Evolutionary conservation across 1,140 invertebrate species (phyloP).

Genomic region (Habropoda laboriosa): DNA sequence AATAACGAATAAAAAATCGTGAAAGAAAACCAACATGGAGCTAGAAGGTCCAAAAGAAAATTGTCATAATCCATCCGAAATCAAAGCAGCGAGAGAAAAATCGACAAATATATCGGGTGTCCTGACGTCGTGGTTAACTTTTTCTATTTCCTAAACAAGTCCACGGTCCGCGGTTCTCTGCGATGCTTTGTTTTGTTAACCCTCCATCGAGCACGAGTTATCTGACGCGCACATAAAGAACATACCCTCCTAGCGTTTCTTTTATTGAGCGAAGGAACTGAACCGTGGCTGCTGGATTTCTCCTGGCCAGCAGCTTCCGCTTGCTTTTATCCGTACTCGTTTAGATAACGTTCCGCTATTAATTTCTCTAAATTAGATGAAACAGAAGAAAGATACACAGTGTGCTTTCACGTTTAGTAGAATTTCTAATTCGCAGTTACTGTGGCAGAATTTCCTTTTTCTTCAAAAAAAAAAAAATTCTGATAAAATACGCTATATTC

Average conservation of each 20-base stretch:
- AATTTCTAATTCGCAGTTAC: not conserved
- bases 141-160: slow-evolving; percentile 49
- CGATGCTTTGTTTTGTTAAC: slow-evolving; percentile 33
- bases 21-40: not conserved
- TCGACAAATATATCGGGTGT: slow-evolving; percentile 35
- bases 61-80: not conserved
- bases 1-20: not conserved
- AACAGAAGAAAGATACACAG: not conserved
- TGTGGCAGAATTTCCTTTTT: not conserved
- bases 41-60: not conserved
- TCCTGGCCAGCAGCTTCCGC: not conserved
- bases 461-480: too few species aligned
- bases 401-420: not conserved
- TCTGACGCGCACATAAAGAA: slow-evolving; percentile 26
- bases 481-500: too few species aligned
- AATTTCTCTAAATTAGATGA: slow-evolving; percentile 17
- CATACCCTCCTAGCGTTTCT: slow-evolving; percentile 10
- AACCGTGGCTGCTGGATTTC: slow-evolving; percentile 9
- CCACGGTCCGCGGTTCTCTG: slow-evolving; percentile 5
- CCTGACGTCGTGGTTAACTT: slow-evolving; percentile 43
- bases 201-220: slow-evolving; percentile 31
- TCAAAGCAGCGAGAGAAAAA: not conserved
- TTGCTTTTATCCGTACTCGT: not conserved
- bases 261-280: slow-evolving; percentile 21
- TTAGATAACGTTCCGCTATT: slow-evolving; percentile 16